Base-by-base conservation (phyloP, 2,888 invertebrate species). In the Conchocele bisecta region DNA sequence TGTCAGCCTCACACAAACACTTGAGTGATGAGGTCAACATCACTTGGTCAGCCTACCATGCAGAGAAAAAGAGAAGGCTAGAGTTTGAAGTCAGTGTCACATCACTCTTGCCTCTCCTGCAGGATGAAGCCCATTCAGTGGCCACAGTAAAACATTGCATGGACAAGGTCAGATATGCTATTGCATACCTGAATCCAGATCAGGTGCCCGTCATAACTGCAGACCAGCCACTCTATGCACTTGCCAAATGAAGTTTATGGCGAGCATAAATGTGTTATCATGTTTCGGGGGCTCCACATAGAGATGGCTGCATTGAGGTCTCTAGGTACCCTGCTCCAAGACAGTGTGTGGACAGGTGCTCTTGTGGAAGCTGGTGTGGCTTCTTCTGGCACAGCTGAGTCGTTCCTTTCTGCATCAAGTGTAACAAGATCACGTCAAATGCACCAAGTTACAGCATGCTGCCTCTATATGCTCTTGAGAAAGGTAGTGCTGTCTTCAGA, bases 211-310 rank as follows among this genome's bases (percentile, higher is more conserved):
- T 84, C 11, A 69, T 87, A 17, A 63, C 81, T 44, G 48, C 63
- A 20, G 86, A 88, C 68, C 82, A 85, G 64, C 85, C 83, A 42
- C 28, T 88, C 4, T 88, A 74, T 75, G 82, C 86, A 48, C 9
- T 85, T 33, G 82, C 79, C 6, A 86, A 85, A 42, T 17, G 67
- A 83, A 7, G 11, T 31, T 24, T 75, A 82, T 66, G 83, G 83
- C 17, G 78, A 87, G 29, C 72, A 85, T 39, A 75, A 80, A 31
- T 59, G 70, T 53, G 66, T 83, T 2, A 71, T 85, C 7, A 79
- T 86, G 78, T 74, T 87, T 50, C 84, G 83, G 28, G 83, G 84
- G 17, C 63, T 46, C 26, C 46, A 46, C 28, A 42, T 42, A 9
- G 42, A 42, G 22, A 42, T 42, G 42, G 42, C 42, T 9, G 42